Evolutionary conservation across 2,888 invertebrate species (phyloP).

Genomic region (Saturnia pavonia): DNA sequence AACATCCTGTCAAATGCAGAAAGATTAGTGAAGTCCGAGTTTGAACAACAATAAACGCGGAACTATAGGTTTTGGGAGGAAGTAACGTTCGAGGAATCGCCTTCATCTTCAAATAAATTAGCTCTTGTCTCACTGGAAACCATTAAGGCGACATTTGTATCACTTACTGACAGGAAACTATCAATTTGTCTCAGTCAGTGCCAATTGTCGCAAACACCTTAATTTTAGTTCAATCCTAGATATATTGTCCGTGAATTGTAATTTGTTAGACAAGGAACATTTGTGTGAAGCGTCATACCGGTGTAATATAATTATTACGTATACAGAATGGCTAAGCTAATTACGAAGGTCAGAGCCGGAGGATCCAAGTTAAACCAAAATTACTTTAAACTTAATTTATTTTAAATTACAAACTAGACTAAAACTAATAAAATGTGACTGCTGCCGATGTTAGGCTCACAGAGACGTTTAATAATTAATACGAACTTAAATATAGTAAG

Average conservation of each 20-base stretch:
- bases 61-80: slow-evolving; percentile 38
- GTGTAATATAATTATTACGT: not conserved
- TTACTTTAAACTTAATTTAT: no score
- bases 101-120: slow-evolving; percentile 62
- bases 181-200: slow-evolving; percentile 63
- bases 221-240: slow-evolving; percentile 33
- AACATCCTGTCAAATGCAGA: slow-evolving; percentile 4
- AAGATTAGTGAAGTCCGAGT: slow-evolving; percentile 16
- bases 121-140: slow-evolving; percentile 57
- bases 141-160: slow-evolving; percentile 64
- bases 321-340: no score
- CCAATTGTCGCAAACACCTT: slow-evolving; percentile 59
- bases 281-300: not conserved
- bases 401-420: no score
- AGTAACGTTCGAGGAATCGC: slow-evolving; percentile 41
- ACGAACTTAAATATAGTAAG: no score
- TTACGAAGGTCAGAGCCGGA: no score
- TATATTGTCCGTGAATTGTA: slow-evolving; percentile 2
- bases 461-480: no score
- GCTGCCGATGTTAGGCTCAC: no score
- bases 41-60: slow-evolving; percentile 32
- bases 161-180: slow-evolving; percentile 67
- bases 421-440: no score
- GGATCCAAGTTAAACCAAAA: no score
- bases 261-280: not conserved